Conservation (phyloP, 2,888 invertebrate species). For the Chaetoderma sp. region DNA sequence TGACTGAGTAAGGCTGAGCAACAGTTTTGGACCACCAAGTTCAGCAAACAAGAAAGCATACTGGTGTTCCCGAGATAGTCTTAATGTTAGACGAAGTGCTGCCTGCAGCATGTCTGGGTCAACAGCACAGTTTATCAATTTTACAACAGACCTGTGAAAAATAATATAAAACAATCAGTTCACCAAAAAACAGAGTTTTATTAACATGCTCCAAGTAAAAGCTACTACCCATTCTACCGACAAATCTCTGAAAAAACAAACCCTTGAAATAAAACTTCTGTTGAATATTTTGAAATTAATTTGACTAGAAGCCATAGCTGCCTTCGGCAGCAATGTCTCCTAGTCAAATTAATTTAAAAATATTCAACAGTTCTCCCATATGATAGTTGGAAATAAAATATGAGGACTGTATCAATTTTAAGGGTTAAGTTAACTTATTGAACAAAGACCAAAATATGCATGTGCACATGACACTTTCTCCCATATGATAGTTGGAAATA, state of each 20-base stretch:
- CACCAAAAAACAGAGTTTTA: neutral
- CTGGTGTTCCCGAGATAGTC: constrained; percentile 81
- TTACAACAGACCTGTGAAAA: constrained; percentile 74
- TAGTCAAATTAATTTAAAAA: no score
- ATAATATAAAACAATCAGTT: neutral
- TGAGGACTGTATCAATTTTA: no score
- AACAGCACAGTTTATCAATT: constrained; percentile 78
- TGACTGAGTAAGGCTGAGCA: constrained; percentile 80
- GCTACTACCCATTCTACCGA: neutral
- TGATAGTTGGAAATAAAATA: no score
- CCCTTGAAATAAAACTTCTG: no score
- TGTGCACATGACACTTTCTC: no score
- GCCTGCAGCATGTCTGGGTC: constrained; percentile 84
- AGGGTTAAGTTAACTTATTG: neutral
- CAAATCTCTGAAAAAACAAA: no score
- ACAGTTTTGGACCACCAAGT: constrained; percentile 79
- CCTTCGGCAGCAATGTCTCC: no score
- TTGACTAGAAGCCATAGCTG: no score
- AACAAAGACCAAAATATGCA: constrained; percentile 1
- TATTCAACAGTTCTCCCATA: no score
- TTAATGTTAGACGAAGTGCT: constrained; percentile 79
- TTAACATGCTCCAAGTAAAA: neutral
- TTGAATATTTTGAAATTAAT: no score
- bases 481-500: no score
- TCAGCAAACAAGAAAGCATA: constrained; percentile 80